These are phyloP conservation scores for Climacteris rufus DNA, from an alignment of 2,113 vertebrate genomes.

Conservation along the genomic window DNA sequence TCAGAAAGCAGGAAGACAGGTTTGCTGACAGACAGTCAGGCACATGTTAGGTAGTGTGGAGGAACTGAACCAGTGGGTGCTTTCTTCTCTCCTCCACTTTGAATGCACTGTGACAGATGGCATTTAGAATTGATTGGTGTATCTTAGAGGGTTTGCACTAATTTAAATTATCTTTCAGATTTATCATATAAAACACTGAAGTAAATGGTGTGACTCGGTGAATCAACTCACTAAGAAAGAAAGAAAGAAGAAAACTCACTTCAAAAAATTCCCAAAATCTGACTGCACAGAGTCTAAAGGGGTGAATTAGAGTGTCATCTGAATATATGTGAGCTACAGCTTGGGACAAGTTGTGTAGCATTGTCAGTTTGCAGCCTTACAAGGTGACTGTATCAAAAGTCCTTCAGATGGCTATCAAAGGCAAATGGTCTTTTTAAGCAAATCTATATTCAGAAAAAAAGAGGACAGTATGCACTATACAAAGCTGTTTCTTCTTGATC, in stretches of 20 bases:
- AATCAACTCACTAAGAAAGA: neutral
- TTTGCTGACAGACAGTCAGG: neutral
- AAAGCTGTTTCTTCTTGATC: neutral
- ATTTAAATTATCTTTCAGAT: slow-evolving; percentile 43
- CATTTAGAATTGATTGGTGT: slow-evolving; percentile 25
- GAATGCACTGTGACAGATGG: slow-evolving; percentile 38
- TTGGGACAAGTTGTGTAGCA: neutral
- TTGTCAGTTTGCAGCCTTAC: neutral
- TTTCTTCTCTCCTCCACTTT: slow-evolving; percentile 27
- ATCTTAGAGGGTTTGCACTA: neutral
- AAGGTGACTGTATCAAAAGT: neutral
- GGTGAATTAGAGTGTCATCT: neutral
- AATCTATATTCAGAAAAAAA: neutral
- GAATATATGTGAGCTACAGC: neutral
- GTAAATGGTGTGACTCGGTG: neutral
- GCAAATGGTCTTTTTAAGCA: neutral
- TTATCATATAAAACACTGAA: neutral
- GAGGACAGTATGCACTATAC: neutral
- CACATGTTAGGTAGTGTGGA: neutral
- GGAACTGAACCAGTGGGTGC: slow-evolving; percentile 16
- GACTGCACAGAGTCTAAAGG: neutral
- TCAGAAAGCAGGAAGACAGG: neutral
- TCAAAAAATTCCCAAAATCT: neutral
- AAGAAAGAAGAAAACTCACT: neutral
- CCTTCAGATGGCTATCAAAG: neutral